These are phyloP conservation scores for Diplolepis rosae DNA, from an alignment of 2,888 invertebrate species.

Conservation along the genomic window DNA sequence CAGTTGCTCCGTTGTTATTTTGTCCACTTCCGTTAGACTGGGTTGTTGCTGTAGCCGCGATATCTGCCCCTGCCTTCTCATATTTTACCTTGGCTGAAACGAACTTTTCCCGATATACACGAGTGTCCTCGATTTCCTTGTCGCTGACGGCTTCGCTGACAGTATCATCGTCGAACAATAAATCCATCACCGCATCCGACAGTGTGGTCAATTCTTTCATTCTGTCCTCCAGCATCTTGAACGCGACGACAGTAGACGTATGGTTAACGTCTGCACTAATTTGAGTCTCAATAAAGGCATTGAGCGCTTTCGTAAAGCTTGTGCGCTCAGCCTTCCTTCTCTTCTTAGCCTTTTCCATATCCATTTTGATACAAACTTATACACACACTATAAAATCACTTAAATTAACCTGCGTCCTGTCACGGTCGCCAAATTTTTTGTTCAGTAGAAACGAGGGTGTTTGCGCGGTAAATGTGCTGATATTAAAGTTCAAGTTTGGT, in stretches of 20 bases:
- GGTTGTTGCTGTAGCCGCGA: neutral
- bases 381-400: neutral
- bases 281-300: neutral
- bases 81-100: neutral
- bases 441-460: constrained; percentile 25
- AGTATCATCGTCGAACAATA: constrained; percentile 1
- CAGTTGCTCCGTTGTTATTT: too few relatives aligned
- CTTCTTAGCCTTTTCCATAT: constrained; percentile 34
- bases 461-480: too few relatives aligned
- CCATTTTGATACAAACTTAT: neutral
- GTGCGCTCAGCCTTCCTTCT: constrained; percentile 20
- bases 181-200: neutral
- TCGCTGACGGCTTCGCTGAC: constrained; percentile 26
- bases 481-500: too few relatives aligned
- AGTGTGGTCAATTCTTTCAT: neutral
- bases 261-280: neutral
- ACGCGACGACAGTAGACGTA: neutral
- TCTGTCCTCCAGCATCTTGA: constrained; percentile 33
- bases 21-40: neutral
- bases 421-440: constrained; percentile 38
- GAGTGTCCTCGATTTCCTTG: constrained; percentile 34
- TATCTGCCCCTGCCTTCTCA: neutral
- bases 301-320: constrained; percentile 31
- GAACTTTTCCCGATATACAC: constrained; percentile 23
- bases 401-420: constrained; percentile 12